Percentiles rank a stretch among this genome's conserved stretches.
Conservation (phyloP, 2,113 vertebrate genomes). For the Microcebus lehilahytsara region DNA sequence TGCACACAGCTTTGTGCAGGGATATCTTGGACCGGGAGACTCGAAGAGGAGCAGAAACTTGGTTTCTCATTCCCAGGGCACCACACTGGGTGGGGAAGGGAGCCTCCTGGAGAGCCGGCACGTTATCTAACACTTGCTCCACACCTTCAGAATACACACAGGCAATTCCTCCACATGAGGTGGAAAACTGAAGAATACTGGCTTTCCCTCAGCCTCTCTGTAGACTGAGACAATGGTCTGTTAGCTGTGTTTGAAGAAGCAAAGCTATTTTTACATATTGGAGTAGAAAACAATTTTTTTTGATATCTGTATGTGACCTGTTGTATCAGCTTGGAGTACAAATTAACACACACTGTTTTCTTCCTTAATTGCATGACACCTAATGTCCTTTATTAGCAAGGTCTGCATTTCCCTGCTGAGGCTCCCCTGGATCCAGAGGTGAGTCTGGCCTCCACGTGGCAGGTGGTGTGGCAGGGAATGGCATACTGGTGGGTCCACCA, state of each 20-base stretch:
- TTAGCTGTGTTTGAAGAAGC: not conserved
- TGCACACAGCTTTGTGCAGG: not conserved
- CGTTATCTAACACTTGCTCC: not conserved
- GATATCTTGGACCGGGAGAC: too few relatives aligned
- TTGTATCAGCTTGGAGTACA: not conserved
- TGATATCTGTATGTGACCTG: not conserved
- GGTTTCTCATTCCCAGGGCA: not conserved
- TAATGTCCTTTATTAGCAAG: not conserved
- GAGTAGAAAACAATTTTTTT: not conserved
- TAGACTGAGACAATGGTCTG: not conserved
- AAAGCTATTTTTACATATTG: not conserved
- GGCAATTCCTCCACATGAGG: not conserved
- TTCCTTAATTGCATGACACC: not conserved
- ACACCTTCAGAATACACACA: not conserved
- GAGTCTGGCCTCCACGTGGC: fast-evolving
- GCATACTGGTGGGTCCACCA: fast-evolving
- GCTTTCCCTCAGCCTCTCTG: not conserved
- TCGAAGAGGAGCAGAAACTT: not conserved
- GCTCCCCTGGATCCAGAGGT: not conserved
- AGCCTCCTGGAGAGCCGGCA: not conserved
- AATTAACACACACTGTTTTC: not conserved
- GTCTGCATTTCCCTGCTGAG: not conserved
- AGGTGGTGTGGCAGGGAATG: fast-evolving
- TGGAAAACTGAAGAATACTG: not conserved
- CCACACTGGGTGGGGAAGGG: too few relatives aligned